Percentiles rank a stretch among this genome's conserved stretches.
These are phyloP conservation scores for Caradrina clavipalpis DNA, from an alignment of 2,888 invertebrate species.

Conservation along the genomic window DNA sequence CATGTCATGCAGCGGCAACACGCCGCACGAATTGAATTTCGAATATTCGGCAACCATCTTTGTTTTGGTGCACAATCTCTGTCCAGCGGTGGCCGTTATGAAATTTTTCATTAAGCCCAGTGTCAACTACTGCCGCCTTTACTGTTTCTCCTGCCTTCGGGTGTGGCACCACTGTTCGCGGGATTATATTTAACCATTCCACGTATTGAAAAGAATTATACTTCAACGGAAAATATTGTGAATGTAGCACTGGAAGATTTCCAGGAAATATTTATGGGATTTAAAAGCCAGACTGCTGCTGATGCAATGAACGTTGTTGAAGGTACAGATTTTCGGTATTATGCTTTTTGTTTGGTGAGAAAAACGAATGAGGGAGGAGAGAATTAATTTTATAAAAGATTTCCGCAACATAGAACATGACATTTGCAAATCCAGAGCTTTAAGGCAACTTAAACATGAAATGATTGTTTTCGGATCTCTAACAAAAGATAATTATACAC, in stretches of 20 bases:
- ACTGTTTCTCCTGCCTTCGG: slow-evolving; percentile 67
- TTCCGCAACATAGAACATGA: background rate
- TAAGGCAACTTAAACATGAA: background rate
- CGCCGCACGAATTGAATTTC: slow-evolving; percentile 60
- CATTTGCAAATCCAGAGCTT: background rate
- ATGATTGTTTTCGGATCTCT: no score
- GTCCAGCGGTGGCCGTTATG: slow-evolving; percentile 73
- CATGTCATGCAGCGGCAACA: slow-evolving; percentile 10
- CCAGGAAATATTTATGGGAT: background rate
- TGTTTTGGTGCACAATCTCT: slow-evolving; percentile 64
- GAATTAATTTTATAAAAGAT: background rate
- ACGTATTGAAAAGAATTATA: slow-evolving; percentile 5
- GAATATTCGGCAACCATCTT: slow-evolving; percentile 63
- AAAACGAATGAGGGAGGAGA: background rate
- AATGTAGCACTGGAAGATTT: background rate
- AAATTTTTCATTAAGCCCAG: slow-evolving; percentile 83
- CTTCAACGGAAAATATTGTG: background rate
- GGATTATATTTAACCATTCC: background rate
- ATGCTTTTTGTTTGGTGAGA: background rate
- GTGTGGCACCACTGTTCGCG: slow-evolving; percentile 50
- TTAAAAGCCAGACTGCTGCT: background rate
- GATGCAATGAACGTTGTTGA: background rate
- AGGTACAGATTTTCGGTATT: no score
- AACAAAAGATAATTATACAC: no score
- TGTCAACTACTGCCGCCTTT: slow-evolving; percentile 75